Evolutionary conservation across 2,113 vertebrate genomes (phyloP).

Genomic region (Procapra przewalskii): DNA sequence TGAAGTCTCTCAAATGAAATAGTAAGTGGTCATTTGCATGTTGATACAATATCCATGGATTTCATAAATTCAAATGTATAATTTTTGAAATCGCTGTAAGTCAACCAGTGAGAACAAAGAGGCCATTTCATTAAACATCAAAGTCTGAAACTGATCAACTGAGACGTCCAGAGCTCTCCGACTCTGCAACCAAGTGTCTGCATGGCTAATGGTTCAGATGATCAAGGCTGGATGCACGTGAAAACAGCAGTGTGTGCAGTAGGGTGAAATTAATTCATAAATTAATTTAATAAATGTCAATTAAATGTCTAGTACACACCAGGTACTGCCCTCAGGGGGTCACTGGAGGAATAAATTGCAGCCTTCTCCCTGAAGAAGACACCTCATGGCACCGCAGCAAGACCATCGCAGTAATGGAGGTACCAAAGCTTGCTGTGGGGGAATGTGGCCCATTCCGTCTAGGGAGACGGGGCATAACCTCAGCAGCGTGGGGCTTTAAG

Average conservation of each 20-base stretch:
- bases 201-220: neutral
- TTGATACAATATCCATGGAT: neutral
- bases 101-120: neutral
- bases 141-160: neutral
- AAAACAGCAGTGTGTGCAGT: neutral
- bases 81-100: neutral
- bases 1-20: neutral
- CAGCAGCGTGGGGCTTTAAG: neutral
- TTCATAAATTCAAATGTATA: neutral
- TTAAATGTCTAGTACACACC: neutral
- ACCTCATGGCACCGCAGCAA: neutral
- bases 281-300: conserved; percentile 16
- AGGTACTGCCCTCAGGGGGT: neutral
- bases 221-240: neutral
- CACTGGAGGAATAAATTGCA: neutral
- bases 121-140: neutral
- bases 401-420: neutral
- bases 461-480: neutral
- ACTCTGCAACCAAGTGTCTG: neutral
- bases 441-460: neutral
- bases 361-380: neutral
- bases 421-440: neutral
- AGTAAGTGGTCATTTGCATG: neutral
- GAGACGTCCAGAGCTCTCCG: neutral
- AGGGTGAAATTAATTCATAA: neutral